Percentiles rank a stretch among this genome's conserved stretches.
These are phyloP conservation scores for Crambe crambe DNA, from an alignment of 37 sponge, comb jelly and placozoan genomes.

Conservation along the genomic window DNA sequence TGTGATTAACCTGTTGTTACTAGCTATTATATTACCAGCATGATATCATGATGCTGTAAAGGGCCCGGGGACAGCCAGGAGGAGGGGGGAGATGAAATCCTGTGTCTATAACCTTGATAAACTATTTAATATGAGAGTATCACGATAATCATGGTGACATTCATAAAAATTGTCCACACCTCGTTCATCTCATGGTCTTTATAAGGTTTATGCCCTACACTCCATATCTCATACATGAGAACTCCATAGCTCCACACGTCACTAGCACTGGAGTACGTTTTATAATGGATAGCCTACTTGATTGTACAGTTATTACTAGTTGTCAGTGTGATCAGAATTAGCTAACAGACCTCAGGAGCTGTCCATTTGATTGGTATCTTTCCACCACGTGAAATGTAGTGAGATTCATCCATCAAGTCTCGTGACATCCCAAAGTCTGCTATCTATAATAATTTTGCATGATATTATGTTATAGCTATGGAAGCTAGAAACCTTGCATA, in stretches of 20 bases:
- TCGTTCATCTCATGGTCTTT: background rate
- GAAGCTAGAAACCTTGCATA: constrained; percentile 7
- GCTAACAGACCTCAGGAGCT: background rate
- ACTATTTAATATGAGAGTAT: background rate
- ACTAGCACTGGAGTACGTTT: constrained; percentile 13
- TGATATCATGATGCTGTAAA: background rate
- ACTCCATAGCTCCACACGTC: constrained; percentile 21
- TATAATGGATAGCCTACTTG: background rate
- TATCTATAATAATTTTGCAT: background rate
- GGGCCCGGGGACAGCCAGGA: constrained; percentile 9
- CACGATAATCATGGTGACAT: too few species aligned
- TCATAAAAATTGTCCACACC: background rate
- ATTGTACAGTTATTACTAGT: background rate
- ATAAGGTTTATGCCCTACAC: constrained; percentile 6
- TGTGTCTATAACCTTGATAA: background rate
- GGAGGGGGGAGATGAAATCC: constrained; percentile 4
- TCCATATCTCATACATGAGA: constrained; percentile 18
- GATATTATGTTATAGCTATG: background rate
- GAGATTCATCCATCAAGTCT: background rate
- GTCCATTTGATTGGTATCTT: constrained; percentile 22
- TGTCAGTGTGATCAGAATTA: background rate
- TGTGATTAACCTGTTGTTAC: too few species aligned
- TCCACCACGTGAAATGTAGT: constrained; percentile 12
- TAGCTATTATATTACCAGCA: constrained; percentile 8
- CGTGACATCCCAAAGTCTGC: constrained; percentile 27